Evolutionary conservation across 2,113 vertebrate genomes (phyloP), one percentile per base, ranked within the genome.

Genomic region (Isurus oxyrinchus): DNA sequence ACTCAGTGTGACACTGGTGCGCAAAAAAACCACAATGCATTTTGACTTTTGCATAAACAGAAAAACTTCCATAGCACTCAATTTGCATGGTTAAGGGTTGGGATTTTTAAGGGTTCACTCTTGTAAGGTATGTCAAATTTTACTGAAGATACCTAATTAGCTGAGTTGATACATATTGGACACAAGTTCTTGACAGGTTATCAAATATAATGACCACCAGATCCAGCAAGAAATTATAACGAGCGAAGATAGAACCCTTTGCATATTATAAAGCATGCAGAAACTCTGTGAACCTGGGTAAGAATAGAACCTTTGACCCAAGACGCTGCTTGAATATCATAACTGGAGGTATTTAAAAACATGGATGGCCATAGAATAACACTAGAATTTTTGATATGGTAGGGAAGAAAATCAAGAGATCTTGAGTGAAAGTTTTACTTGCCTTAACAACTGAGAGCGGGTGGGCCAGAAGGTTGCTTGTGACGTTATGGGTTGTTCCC

Each of bases 101-200:
- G 35, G 63, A 94, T 63, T 63, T n/a, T 94, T 63, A 94, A 63
- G n/a, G 59, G 16, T 40, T 94, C 40, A 63, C 23, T 94, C 35
- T 40, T 94, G 90, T 21, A 94, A 44, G 35, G 23, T 57, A 57
- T 40, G 59, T 94, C 57, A 94, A 40, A 19, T 59, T 63, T 94
- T 94, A 35, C n/a, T 63, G 57, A 94, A 94, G 90, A 40, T n/a
- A 44, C 35, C 90, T 63, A 63, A 94, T 94, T 94, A 94, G 90
- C 14, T 23, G 59, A n/a, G 61, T 61, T 61, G 88, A 27, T 61
- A 59, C 35, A 59, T n/a, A n/a, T n/a, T 94, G 19, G 61, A 23
- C 57, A 63, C 35, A n/a, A 63, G 59, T 63, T 63, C 90, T 66
- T 94, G 90, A 94, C 40, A 66, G 90, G 59, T 61, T 21, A 94